These are phyloP conservation scores for Chrysoperla carnea DNA, from an alignment of 1,140 invertebrate genomes.

Conservation along the genomic window DNA sequence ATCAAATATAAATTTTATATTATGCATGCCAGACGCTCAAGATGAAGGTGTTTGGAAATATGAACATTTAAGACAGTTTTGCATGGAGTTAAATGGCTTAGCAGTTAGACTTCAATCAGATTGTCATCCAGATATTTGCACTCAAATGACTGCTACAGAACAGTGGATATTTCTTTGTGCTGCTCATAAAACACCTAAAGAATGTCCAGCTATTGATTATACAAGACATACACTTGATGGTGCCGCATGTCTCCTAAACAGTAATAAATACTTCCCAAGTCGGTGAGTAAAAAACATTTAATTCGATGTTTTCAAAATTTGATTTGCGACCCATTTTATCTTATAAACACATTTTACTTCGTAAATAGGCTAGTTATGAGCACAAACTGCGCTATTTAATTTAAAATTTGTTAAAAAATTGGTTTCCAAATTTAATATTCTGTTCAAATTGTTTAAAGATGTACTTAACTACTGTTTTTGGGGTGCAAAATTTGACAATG, in stretches of 20 bases:
- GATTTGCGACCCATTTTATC: not conserved
- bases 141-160: conserved; percentile 99
- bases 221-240: conserved; percentile 98
- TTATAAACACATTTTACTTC: not conserved
- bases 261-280: conserved; percentile 99
- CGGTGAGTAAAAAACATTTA: conserved; percentile 36
- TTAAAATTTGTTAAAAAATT: too few relatives aligned
- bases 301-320: conserved; percentile 3
- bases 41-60: conserved; percentile 99
- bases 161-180: conserved; percentile 99
- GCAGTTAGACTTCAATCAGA: conserved; percentile 86
- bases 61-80: conserved; percentile 96
- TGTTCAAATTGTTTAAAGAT: too few relatives aligned
- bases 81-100: conserved; percentile 96
- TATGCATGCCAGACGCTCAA: conserved; percentile 90
- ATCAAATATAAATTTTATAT: conserved; percentile 82
- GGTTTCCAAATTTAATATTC: too few relatives aligned
- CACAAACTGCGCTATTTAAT: too few relatives aligned
- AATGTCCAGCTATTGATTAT: conserved; percentile 99
- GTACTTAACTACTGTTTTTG: too few relatives aligned
- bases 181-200: conserved; percentile 98
- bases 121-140: conserved; percentile 91
- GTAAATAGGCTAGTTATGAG: too few relatives aligned
- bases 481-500: too few relatives aligned
- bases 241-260: conserved; percentile 94